Evolutionary conservation across 2,113 vertebrate genomes (phyloP), one percentile per base, ranked within the genome.

Genomic region (Triplophysa tibetana): DNA sequence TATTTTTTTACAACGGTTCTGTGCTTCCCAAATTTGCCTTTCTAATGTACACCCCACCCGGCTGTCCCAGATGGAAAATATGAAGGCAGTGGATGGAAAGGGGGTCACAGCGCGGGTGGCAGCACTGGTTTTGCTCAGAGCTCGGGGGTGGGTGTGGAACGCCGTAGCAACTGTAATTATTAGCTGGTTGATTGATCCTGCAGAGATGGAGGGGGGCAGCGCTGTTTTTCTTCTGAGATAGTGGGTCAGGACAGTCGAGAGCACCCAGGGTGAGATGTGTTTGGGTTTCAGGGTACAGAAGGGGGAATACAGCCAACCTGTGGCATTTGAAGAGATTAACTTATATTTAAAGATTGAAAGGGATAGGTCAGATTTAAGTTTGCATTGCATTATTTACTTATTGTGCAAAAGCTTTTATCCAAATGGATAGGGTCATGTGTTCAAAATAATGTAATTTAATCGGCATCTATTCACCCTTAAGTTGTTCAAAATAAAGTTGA

Each of bases 181-280:
- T 65, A 73, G 62, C 45, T 78, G 63, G 75, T 58, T 82, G 77
- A 87, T 82, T 84, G 82, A 82, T 78, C 70, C 66, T 65, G 56
- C 33, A 24, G 64, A 58, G 69, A 16, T 45, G 26, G 78, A 78
- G 60, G 38, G 21, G 24, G 60, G 4, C 16, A 17, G 17, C n/a
- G 10, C 3, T 70, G 70, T 69, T 50, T 63, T 12, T 58, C 23
- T 73, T 56, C 58, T 45, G 43, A 61, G 78, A 75, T 62, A 61
- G 43, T 58, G 66, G 60, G 33, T 41, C 29, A 63, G n/a, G 11
- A 78, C 43, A 77, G 13, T 41, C 16, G 43, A 76, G 43, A 60
- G 60, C 60, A 76, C 60, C 24, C n/a, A 17, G 43, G 24, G 45
- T 38, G 74, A 76, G 58, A 50, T 75, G 23, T 64, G 43, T 65